Base-by-base conservation (phyloP, 2,113 vertebrate genomes). In the Brienomyrus longianalis region DNA sequence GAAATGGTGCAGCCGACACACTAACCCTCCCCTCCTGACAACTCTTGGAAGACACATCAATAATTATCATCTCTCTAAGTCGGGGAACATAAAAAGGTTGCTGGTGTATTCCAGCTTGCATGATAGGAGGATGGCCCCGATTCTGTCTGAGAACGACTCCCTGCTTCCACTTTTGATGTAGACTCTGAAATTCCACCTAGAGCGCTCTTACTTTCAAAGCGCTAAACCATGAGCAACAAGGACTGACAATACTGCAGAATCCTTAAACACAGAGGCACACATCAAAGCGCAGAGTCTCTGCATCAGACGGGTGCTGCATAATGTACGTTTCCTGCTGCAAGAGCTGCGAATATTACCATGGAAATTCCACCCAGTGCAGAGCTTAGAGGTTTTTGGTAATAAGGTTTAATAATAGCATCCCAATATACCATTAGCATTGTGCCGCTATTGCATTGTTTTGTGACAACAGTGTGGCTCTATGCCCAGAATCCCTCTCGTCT, bases 191-290 rank as follows among this genome's bases (percentile, higher is more conserved):
- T 77, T 77, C 74, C 74, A 80, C 74, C 74, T 43, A 43, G 35
- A 43, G 74, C 70, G 11, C 56, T n/a, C 86, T n/a, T 56, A 87
- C 52, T 87, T 88, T n/a, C 27, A 88, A 88, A 9, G 56, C 9
- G n/a, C 10, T 45, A 88, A 88, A 88, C 54, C 39, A 45, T 11
- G 19, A 23, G 50, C 27, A 7, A 88, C 86, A 88, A 88, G 56
- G 87, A 88, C 39, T 43, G 54, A 6, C 56, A 70, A 88, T 31
- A 21, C 88, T 50, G 88, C 47, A 74, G 66, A 74, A 88, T 88
- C 62, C 48, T 88, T 88, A 74, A 88, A 88, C 62, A 74, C 21
- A 51, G 35, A 74, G 43, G 47, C 59, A 74, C 48, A 86, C 85
- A 86, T 86, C 48, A 88, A 70, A 88, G 31, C 56, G n/a, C 62